Conservation (phyloP, 1,140 invertebrate species). For the Drusus annulatus region DNA sequence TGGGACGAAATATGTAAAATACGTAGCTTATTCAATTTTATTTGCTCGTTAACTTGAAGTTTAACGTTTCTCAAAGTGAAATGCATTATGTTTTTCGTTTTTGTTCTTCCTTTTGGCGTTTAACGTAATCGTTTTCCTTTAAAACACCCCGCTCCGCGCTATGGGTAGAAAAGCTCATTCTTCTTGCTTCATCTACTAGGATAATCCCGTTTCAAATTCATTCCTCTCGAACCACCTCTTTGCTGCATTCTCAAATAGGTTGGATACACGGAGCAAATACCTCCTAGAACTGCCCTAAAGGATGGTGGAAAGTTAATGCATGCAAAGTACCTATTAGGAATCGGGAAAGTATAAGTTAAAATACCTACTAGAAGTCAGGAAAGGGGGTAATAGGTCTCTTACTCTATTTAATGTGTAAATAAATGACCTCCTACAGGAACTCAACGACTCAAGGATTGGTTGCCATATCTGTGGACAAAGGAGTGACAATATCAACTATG, state of each 20-base stretch:
- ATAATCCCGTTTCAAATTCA: slow-evolving; percentile 32
- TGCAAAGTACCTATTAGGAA: too few species aligned
- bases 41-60: neutral
- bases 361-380: too few species aligned
- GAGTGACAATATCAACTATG: too few species aligned
- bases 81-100: slow-evolving; percentile 20
- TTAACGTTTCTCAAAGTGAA: neutral
- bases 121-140: slow-evolving; percentile 30
- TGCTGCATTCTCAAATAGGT: neutral
- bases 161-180: neutral
- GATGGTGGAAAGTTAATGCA: too few species aligned
- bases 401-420: too few species aligned
- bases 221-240: neutral
- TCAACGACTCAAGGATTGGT: too few species aligned
- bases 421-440: too few species aligned
- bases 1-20: neutral
- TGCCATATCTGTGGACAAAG: too few species aligned
- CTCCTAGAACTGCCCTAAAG: too few species aligned
- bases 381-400: too few species aligned
- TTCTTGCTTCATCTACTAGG: slow-evolving; percentile 19
- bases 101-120: slow-evolving; percentile 22
- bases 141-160: neutral
- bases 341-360: too few species aligned
- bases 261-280: neutral
- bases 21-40: slow-evolving; percentile 9